A percentile compares a stretch with the other conserved stretches of the same genome.
phyloP scores from a whole-genome alignment of 2,797 vertebrate species.

The Sorex maritimensis region DNA sequence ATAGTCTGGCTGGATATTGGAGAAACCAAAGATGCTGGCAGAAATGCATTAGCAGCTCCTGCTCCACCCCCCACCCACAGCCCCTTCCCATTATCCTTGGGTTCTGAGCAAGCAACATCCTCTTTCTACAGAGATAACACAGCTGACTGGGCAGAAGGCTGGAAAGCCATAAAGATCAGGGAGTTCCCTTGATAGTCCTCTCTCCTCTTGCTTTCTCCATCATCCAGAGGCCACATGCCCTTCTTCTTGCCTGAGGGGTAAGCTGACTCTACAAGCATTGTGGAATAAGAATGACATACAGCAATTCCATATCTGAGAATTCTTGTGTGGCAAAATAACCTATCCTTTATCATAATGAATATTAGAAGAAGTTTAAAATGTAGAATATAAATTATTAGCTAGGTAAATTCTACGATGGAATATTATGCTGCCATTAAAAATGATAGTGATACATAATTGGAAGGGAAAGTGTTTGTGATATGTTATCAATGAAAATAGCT shows the following conservation, averaged over 20 bases:
- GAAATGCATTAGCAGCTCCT: slow-evolving; percentile 82
- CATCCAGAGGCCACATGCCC: not conserved
- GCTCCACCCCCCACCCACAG: slow-evolving; percentile 46
- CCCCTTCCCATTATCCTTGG: slow-evolving; percentile 74
- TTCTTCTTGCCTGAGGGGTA: not conserved
- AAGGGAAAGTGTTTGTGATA: slow-evolving; percentile 16
- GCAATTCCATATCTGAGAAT: slow-evolving; percentile 45
- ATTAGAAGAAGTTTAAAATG: slow-evolving; percentile 20
- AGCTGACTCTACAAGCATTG: not conserved
- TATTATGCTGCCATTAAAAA: slow-evolving; percentile 53
- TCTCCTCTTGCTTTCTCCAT: not conserved
- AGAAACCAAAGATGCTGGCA: slow-evolving; percentile 85
- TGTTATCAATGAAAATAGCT: not conserved
- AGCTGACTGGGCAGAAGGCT: slow-evolving; percentile 33
- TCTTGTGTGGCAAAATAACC: slow-evolving; percentile 34
- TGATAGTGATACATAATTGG: not conserved
- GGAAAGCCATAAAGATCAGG: slow-evolving; percentile 13
- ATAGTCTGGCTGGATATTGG: slow-evolving; percentile 85
- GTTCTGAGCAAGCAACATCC: slow-evolving; percentile 51
- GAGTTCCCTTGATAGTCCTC: not conserved
- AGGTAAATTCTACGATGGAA: not conserved
- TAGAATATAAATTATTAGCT: slow-evolving; percentile 25
- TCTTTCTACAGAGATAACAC: slow-evolving; percentile 15
- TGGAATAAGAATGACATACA: not conserved
- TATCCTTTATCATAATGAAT: slow-evolving; percentile 23